Percentiles rank a stretch among this genome's conserved stretches.
Evolutionary conservation across 2,888 invertebrate genomes (phyloP).

Genomic region (Drosophila lutescens): DNA sequence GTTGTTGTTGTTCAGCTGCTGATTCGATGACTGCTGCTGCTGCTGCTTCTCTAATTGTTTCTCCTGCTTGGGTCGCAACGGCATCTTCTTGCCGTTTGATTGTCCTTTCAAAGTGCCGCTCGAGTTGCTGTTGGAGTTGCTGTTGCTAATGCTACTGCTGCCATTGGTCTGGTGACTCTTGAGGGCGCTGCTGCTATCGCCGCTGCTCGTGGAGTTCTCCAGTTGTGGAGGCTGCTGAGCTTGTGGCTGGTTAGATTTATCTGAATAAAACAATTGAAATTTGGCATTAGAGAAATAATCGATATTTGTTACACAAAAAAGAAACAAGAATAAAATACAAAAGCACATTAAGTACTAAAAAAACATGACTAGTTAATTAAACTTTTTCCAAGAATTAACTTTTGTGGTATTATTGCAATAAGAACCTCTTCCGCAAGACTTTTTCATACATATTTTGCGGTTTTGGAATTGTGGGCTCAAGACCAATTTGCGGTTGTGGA

Average conservation of each 20-base stretch:
- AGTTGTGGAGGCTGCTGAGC: slow-evolving; percentile 48
- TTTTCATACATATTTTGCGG: too few species aligned
- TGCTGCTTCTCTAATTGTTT: slow-evolving; percentile 52
- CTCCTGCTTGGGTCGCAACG: slow-evolving; percentile 53
- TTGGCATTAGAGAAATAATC: background rate
- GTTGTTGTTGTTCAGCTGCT: slow-evolving; percentile 48
- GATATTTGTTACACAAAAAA: too few species aligned
- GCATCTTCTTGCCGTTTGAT: slow-evolving; percentile 65
- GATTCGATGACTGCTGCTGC: slow-evolving; percentile 46
- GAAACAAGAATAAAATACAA: too few species aligned
- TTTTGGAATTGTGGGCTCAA: too few species aligned
- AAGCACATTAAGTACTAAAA: too few species aligned
- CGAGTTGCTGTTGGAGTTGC: slow-evolving; percentile 61
- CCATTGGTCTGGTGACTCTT: slow-evolving; percentile 58
- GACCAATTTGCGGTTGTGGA: too few species aligned
- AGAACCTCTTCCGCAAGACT: too few species aligned
- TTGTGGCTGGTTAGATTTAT: slow-evolving; percentile 78
- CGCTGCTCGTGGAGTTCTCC: slow-evolving; percentile 73
- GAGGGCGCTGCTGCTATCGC: slow-evolving; percentile 66
- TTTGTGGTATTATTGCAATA: too few species aligned
- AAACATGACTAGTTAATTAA: too few species aligned
- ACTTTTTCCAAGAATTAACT: too few species aligned
- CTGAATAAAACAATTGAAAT: slow-evolving; percentile 50
- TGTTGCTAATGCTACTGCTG: slow-evolving; percentile 56
- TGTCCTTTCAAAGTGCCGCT: slow-evolving; percentile 79